phyloP scores from a whole-genome alignment of 2,797 vertebrate species.

The Capromys pilorides region DNA sequence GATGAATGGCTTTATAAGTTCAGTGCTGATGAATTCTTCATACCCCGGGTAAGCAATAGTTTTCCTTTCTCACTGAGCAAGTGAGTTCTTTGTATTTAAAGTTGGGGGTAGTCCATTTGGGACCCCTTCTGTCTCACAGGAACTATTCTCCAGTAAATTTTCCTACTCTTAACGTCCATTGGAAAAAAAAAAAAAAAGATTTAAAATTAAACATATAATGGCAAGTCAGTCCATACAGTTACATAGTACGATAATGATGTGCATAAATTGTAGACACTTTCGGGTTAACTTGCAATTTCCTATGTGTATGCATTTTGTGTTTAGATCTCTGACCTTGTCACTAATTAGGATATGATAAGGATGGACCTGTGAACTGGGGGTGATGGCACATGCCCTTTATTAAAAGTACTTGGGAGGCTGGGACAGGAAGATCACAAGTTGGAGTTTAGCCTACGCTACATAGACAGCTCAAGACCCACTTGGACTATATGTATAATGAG shows the following conservation, averaged over 20 bases:
- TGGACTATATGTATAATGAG: neutral
- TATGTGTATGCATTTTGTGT: neutral
- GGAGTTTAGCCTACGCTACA: neutral
- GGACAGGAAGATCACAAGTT: neutral
- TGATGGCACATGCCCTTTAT: neutral
- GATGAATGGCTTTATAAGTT: conserved; percentile 99
- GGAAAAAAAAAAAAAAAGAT: neutral
- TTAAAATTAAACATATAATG: conserved; percentile 17
- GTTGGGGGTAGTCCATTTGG: neutral
- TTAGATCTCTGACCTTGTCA: neutral
- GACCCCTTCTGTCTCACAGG: neutral
- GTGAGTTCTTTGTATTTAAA: neutral
- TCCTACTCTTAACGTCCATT: neutral
- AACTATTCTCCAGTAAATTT: neutral
- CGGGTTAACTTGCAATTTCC: neutral
- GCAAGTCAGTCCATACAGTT: neutral
- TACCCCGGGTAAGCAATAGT: conserved; percentile 92
- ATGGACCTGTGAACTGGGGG: neutral
- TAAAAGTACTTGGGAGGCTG: neutral
- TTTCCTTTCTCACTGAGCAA: conserved; percentile 54
- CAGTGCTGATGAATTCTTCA: conserved; percentile 94
- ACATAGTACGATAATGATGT: neutral
- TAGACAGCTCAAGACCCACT: neutral
- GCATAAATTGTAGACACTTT: conserved; percentile 7
- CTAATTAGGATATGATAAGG: neutral